A percentile compares a stretch with the other conserved stretches of the same genome.
These are phyloP conservation scores for Galerucella calmariensis DNA, from an alignment of 2,888 invertebrate genomes.

Conservation along the genomic window DNA sequence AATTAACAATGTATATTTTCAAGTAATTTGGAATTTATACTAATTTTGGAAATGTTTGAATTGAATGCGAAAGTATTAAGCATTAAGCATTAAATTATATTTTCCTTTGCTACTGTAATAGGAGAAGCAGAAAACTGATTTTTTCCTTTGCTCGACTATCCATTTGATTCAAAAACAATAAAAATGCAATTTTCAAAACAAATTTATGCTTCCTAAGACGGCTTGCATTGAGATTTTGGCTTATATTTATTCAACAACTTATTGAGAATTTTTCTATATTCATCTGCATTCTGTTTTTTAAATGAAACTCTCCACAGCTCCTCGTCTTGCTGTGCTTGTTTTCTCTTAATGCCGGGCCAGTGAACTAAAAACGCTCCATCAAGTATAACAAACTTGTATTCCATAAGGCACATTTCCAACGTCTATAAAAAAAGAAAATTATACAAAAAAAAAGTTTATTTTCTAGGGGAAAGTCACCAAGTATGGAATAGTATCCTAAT, in stretches of 20 bases:
- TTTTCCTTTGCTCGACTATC: too few relatives aligned
- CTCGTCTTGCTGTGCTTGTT: slow-evolving; percentile 59
- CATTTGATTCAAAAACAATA: too few relatives aligned
- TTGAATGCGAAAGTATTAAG: too few relatives aligned
- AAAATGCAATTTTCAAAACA: not conserved
- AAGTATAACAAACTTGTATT: slow-evolving; percentile 77
- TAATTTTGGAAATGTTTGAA: too few relatives aligned
- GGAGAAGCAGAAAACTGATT: not conserved
- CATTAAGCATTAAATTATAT: too few relatives aligned
- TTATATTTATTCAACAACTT: slow-evolving; percentile 66
- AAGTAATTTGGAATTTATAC: too few relatives aligned
- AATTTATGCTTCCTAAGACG: slow-evolving; percentile 41
- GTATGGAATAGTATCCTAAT: too few relatives aligned
- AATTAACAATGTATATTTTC: too few relatives aligned
- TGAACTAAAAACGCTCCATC: slow-evolving; percentile 82
- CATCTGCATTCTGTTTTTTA: slow-evolving; percentile 64
- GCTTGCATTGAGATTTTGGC: slow-evolving; percentile 63
- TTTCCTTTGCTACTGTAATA: too few relatives aligned
- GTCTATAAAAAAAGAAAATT: slow-evolving; percentile 67
- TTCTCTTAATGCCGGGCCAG: slow-evolving; percentile 72
- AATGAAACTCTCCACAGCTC: slow-evolving; percentile 59
- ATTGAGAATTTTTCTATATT: slow-evolving; percentile 67
- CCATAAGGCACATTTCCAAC: slow-evolving; percentile 80
- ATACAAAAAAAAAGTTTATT: slow-evolving; percentile 1
- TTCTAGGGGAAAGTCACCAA: too few relatives aligned